Base-by-base conservation (phyloP, 2,888 invertebrate genomes). In the Crematogaster levior region DNA sequence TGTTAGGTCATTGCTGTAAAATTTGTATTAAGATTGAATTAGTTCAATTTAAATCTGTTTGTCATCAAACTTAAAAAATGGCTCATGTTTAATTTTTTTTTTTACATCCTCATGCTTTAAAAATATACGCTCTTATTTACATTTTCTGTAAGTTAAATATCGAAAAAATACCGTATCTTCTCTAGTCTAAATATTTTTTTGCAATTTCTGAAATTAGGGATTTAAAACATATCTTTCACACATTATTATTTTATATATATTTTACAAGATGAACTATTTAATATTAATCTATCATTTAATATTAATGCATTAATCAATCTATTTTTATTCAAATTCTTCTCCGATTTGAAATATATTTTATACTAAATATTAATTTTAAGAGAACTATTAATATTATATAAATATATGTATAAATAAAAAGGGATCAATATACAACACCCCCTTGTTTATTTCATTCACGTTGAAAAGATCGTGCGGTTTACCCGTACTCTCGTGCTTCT, bases 401-500 rank as follows among this genome's bases (percentile, higher is more conserved):
- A 30, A 24, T 6, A n/a, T 53, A 18, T 4, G 18, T 24, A 37
- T 34, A 34, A 34, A 34, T 3, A 9, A 48, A 48, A 53, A 15
- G 24, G 4, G 10, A 24, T 24, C 21, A 9, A 21, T 48, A 43
- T n/a, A n/a, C n/a, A n/a, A n/a, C n/a, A n/a, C 12, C 48, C 12
- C 21, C 51, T 53, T 66, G 10, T 1, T 21, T 21, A 40, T 68
- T 68, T 56, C 3, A 53, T 40, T 27, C 12, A 58, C 21, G 10
- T 70, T 48, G 24, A 75, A 75, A 21, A 63, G 75, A 1, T 77
- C 84, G 72, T 89, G 53, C 85, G 91, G 6, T 81, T 93, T 2
- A 12, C 43, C 77, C 12, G 21, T n/a, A n/a, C n/a, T 27, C 15
- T 68, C 77, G 18, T 93, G 92, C 60, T 94, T 94, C 73, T 94